Evolutionary conservation across 2,888 invertebrate genomes (phyloP), one percentile per base, ranked within the genome.

Genomic region (Caenorhabditis uteleia): DNA sequence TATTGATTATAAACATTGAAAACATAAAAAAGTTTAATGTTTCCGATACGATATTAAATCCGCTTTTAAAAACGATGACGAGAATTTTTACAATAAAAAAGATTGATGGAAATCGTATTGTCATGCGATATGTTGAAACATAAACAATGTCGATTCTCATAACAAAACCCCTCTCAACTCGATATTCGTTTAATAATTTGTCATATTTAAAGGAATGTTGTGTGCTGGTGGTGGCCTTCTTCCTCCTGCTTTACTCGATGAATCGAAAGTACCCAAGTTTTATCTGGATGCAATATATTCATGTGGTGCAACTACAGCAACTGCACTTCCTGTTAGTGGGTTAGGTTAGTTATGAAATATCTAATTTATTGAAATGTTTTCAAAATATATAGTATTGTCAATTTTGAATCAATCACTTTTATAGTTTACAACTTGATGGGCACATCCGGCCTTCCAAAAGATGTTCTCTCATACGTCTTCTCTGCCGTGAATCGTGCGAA

Each of bases 391-490:
- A 38, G 8, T 14, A 20, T 20, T 12, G 12, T 36, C 16, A 25
- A 46, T 20, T 48, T 48, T 21, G 43, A 44, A 44, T 6, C 6
- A 42, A n/a, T 25, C 27, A 16, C 27, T 25, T 21, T 66, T 61
- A 64, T 83, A 57, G 79, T 87, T n/a, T 86, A 86, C 74, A 85
- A 85, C 12, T 80, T 87, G 31, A 78, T 87, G 55, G 67, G 85
- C 27, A 77, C 85, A 43, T 85, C 85, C 66, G 85, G 85, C 1
- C 71, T 87, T 38, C 79, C 84, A 1, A 82, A 84, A 31, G 84
- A 85, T 48, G 74, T 82, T 18, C 77, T 87, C 16, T 85, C 86
- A 5, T 80, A 84, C 55, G 83, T 87, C 25, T 87, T 87, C 87
- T 78, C 79, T 6, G 69, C 86, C 60, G 85, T 85, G 42, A 87